These are phyloP conservation scores for Hippopotamus amphibius DNA, from an alignment of 2,113 vertebrate genomes.

Conservation along the genomic window DNA sequence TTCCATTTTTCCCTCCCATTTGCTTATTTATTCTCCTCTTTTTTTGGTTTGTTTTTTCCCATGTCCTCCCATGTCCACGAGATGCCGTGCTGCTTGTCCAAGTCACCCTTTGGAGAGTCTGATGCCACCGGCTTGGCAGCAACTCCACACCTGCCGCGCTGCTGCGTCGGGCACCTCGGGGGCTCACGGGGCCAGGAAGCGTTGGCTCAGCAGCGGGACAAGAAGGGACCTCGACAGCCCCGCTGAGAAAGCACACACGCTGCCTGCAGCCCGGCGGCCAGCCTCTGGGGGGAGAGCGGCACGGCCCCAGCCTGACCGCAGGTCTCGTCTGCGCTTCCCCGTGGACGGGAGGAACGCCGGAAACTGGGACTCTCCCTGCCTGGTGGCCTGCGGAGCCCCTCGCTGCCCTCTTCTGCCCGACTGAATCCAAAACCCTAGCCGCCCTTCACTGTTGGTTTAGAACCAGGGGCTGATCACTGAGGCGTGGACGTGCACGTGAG, in stretches of 20 bases:
- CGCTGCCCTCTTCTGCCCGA: neutral
- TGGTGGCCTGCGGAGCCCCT: neutral
- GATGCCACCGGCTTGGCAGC: neutral
- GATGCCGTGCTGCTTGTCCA: neutral
- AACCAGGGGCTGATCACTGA: neutral
- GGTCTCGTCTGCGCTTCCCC: neutral
- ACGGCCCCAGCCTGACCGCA: no score
- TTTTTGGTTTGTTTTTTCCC: neutral
- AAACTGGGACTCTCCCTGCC: neutral
- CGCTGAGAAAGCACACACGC: slow-evolving; percentile 20
- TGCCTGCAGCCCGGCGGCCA: neutral
- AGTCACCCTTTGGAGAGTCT: slow-evolving; percentile 8
- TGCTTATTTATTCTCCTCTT: slow-evolving; percentile 69
- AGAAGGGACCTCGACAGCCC: neutral
- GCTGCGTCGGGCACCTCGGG: neutral
- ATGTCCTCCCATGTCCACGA: slow-evolving; percentile 46
- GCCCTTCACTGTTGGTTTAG: neutral
- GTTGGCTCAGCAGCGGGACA: neutral
- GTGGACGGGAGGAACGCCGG: neutral
- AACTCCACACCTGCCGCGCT: neutral
- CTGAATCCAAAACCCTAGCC: neutral
- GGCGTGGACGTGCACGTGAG: neutral
- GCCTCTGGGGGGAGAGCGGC: accelerated
- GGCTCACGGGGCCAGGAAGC: neutral
- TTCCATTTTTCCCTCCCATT: slow-evolving; percentile 57